These are phyloP conservation scores for Caenorhabditis panamensis DNA, from an alignment of 2,888 invertebrate species.

Conservation along the genomic window DNA sequence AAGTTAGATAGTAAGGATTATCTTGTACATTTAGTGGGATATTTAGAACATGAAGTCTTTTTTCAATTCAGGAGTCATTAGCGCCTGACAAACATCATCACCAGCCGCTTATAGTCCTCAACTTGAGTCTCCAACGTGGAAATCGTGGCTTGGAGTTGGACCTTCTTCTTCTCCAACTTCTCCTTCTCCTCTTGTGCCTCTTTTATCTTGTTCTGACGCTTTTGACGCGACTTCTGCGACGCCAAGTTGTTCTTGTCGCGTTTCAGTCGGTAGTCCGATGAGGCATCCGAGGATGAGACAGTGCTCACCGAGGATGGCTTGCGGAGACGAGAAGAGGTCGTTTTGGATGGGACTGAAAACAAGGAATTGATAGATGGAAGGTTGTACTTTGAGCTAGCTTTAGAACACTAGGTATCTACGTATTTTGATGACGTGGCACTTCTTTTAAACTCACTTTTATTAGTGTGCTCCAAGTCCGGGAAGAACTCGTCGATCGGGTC, in stretches of 20 bases:
- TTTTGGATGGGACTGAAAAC: constrained; percentile 25
- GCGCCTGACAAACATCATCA: constrained; percentile 61
- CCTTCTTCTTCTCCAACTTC: constrained; percentile 57
- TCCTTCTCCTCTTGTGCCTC: constrained; percentile 51
- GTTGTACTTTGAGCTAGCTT: no score
- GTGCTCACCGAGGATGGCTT: constrained; percentile 42
- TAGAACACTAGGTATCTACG: no score
- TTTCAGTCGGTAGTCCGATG: constrained; percentile 62
- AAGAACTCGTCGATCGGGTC: constrained; percentile 67
- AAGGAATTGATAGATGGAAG: not conserved
- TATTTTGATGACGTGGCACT: constrained; percentile 38
- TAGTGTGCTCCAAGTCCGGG: constrained; percentile 55
- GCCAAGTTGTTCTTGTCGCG: constrained; percentile 69
- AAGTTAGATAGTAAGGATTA: no score
- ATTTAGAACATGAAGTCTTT: no score
- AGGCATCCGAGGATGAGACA: constrained; percentile 23
- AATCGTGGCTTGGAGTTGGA: constrained; percentile 61
- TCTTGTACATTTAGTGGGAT: not conserved
- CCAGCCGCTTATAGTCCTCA: constrained; percentile 68
- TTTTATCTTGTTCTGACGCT: constrained; percentile 63
- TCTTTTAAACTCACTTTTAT: constrained; percentile 41
- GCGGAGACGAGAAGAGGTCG: constrained; percentile 2
- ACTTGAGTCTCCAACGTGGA: constrained; percentile 64
- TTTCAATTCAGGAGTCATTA: constrained; percentile 17
- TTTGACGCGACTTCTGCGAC: constrained; percentile 61